Evolutionary conservation across 2,113 vertebrate genomes (phyloP), one percentile per base, ranked within the genome.

Genomic region (Serinus canaria): DNA sequence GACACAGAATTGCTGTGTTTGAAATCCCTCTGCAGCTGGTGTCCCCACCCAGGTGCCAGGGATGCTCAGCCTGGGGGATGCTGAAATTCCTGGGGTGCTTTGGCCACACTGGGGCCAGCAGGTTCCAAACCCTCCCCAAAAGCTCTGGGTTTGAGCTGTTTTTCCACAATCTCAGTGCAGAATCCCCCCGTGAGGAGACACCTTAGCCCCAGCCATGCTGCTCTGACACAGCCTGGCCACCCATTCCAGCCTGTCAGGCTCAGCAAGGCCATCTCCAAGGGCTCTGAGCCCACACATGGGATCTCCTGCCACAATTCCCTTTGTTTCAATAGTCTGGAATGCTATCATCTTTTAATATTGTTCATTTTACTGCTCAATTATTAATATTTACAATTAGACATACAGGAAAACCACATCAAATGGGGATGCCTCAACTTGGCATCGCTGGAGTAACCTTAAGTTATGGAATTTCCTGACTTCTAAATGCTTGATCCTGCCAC

Each of bases 171-270:
- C 43, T 69, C 18, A 19, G 22, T 14, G 35, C 28, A 39, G 16
- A 62, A 11, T 20, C 7, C 3, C 21, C 15, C 6, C 0, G 5
- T 11, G 46, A 39, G 14, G 41, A 60, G 44, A 20, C 44, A 20
- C 10, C 41, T 39, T 0, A 3, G 49, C 14, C 35, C 37, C 68
- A 55, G 13, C 31, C n/a, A 2, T 0, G 1, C 50, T 10, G 24
- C 39, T 46, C 6, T 50, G 50, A 6, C 83, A 22, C 13, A 60
- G 24, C 47, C 5, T 17, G 0, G 0, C 14, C n/a, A 27, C 23
- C 41, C 17, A 4, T 2, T 6, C 43, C 55, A 30, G 17, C 28
- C 60, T 20, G 44, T 5, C 62, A 35, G 49, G 8, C 27, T 4
- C 1, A 28, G 50, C 18, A 25, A 10, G 75, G 39, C 39, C 58